These are phyloP conservation scores for Alexandromys fortis DNA, from an alignment of 2,113 vertebrate genomes.

Conservation along the genomic window DNA sequence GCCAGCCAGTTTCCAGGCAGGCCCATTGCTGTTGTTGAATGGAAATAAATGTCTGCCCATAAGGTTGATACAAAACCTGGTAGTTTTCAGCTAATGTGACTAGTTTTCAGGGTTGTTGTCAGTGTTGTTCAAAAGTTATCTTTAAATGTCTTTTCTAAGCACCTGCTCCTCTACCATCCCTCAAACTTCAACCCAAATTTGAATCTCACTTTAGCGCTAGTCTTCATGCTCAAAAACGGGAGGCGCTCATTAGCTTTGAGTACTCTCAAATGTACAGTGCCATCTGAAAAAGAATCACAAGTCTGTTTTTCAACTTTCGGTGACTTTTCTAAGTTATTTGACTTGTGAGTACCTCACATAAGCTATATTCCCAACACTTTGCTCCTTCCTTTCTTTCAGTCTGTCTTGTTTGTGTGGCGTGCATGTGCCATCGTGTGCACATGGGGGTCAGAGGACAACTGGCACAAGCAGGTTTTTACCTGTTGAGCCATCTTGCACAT, in stretches of 20 bases:
- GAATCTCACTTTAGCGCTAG: neutral
- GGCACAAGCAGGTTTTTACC: neutral
- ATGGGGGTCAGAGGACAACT: neutral
- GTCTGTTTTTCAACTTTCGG: neutral
- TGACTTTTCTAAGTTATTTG: constrained; percentile 14
- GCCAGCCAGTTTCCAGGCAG: neutral
- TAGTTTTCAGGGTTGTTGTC: neutral
- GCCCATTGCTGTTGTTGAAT: constrained; percentile 42
- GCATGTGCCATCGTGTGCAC: neutral
- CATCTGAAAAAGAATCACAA: neutral
- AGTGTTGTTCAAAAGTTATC: neutral
- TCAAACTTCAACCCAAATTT: neutral
- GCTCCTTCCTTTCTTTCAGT: neutral
- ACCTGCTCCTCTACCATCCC: neutral
- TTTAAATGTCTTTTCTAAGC: constrained; percentile 23
- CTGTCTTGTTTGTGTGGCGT: neutral
- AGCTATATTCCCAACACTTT: neutral
- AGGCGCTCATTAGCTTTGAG: neutral
- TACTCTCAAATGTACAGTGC: neutral
- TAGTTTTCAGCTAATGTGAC: neutral
- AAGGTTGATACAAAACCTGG: neutral
- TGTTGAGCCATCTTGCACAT: neutral
- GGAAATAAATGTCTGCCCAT: neutral
- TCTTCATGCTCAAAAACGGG: neutral
- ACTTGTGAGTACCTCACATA: neutral